These are phyloP conservation scores for Alitta virens DNA, from an alignment of 2,888 invertebrate genomes.

Conservation along the genomic window DNA sequence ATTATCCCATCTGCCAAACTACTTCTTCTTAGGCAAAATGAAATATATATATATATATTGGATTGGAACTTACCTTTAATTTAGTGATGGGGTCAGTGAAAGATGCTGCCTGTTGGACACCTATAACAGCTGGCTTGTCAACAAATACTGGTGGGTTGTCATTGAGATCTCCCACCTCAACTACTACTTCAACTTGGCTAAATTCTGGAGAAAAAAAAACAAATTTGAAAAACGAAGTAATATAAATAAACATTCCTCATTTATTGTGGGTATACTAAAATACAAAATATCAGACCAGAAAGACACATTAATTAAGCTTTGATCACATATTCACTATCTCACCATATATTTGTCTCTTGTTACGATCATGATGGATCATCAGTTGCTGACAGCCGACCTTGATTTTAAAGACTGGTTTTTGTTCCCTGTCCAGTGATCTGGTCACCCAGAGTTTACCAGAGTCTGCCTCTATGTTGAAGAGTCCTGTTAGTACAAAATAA, in stretches of 20 bases:
- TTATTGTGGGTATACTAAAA: too few species aligned
- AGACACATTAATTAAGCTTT: too few species aligned
- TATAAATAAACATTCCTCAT: too few species aligned
- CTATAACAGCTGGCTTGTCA: constrained; percentile 10
- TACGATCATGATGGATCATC: background rate
- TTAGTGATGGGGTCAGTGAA: background rate
- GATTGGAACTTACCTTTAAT: constrained; percentile 1
- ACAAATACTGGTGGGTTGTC: constrained; percentile 20
- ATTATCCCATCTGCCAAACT: too few species aligned
- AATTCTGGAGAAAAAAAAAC: background rate
- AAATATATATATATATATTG: too few species aligned
- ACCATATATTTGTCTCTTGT: background rate
- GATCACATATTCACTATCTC: too few species aligned
- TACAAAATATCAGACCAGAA: too few species aligned
- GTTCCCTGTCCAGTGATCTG: constrained; percentile 11
- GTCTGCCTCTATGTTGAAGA: constrained; percentile 11
- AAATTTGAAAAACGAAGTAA: background rate
- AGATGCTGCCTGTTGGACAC: background rate
- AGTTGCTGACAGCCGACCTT: constrained; percentile 1
- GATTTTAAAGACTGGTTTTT: background rate
- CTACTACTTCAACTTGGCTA: constrained; percentile 1
- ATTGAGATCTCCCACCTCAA: constrained; percentile 19
- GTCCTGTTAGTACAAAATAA: constrained; percentile 3
- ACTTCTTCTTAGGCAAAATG: too few species aligned
- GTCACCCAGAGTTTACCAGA: constrained; percentile 14